These are phyloP conservation scores for Micronycteris hirsuta DNA, from an alignment of 2,113 vertebrate genomes.

Conservation along the genomic window DNA sequence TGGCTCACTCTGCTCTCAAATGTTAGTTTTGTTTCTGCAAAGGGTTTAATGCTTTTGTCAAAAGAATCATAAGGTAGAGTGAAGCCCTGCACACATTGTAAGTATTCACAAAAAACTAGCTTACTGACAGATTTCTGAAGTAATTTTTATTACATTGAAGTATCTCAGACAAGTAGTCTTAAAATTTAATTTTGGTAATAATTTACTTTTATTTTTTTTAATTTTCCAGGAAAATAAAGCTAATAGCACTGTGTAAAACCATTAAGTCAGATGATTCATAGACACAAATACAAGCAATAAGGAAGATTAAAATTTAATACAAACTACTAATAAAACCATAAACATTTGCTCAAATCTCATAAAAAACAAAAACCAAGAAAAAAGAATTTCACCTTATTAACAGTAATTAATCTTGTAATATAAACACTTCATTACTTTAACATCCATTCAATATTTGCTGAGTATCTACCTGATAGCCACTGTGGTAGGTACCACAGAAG, in stretches of 20 bases:
- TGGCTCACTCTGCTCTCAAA: background rate
- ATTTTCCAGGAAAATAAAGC: background rate
- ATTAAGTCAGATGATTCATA: background rate
- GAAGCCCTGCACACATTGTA: background rate
- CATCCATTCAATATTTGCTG: background rate
- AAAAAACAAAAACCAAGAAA: background rate
- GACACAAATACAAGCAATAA: background rate
- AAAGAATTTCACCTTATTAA: background rate
- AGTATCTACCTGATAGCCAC: background rate
- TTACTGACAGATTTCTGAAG: background rate
- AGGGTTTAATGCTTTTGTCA: background rate
- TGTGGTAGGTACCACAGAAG: background rate
- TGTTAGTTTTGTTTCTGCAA: background rate
- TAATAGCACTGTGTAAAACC: background rate
- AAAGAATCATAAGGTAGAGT: background rate
- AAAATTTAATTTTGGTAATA: background rate
- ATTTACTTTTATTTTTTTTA: background rate
- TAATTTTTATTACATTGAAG: background rate
- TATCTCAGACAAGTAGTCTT: background rate
- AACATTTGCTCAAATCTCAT: background rate
- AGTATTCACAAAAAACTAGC: background rate
- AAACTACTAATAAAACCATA: background rate
- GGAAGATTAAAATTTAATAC: background rate
- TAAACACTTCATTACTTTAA: background rate
- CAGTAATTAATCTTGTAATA: background rate